Percentiles rank a stretch among this genome's conserved stretches.
Evolutionary conservation across 2,888 invertebrate genomes (phyloP).

Genomic region (Junonia oenone): DNA sequence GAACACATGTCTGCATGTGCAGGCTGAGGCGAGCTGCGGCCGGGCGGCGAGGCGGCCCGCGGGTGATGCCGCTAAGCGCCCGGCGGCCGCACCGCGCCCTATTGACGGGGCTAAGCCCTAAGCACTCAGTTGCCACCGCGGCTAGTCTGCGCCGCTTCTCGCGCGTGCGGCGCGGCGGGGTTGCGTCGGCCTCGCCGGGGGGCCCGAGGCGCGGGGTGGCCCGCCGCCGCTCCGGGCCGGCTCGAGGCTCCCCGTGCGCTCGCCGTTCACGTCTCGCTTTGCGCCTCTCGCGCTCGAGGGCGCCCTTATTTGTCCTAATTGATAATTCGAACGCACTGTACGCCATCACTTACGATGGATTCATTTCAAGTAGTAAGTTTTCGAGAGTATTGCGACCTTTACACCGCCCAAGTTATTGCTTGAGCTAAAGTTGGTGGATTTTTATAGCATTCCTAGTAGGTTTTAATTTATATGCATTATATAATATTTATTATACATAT

Average conservation of each 20-base stretch:
- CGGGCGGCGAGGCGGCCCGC: conserved; percentile 53
- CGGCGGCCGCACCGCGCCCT: conserved; percentile 51
- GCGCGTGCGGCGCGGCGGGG: conserved; percentile 42
- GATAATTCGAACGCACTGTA: conserved; percentile 21
- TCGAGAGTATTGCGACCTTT: conserved; percentile 35
- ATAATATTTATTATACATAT: conserved; percentile 3
- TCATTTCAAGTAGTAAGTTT: conserved; percentile 57
- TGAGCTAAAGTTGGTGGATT: conserved; percentile 11
- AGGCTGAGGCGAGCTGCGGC: conserved; percentile 68
- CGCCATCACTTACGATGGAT: conserved; percentile 35
- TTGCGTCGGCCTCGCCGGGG: conserved; percentile 25
- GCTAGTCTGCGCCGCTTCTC: conserved; percentile 74
- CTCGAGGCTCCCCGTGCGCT: conserved; percentile 37
- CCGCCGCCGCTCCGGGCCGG: conserved; percentile 35
- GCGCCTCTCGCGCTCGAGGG: conserved; percentile 49
- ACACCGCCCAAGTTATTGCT: conserved; percentile 8
- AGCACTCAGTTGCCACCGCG: conserved; percentile 58
- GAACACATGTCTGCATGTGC: conserved; percentile 72
- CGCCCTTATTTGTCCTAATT: conserved; percentile 42
- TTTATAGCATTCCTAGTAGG: background rate
- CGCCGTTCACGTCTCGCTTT: conserved; percentile 44
- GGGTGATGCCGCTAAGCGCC: conserved; percentile 46
- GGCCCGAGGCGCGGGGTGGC: conserved; percentile 34
- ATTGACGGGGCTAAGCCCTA: conserved; percentile 63
- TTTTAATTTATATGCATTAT: background rate